Conservation (phyloP, 2,113 vertebrate species). For the Pedionomus torquatus region DNA sequence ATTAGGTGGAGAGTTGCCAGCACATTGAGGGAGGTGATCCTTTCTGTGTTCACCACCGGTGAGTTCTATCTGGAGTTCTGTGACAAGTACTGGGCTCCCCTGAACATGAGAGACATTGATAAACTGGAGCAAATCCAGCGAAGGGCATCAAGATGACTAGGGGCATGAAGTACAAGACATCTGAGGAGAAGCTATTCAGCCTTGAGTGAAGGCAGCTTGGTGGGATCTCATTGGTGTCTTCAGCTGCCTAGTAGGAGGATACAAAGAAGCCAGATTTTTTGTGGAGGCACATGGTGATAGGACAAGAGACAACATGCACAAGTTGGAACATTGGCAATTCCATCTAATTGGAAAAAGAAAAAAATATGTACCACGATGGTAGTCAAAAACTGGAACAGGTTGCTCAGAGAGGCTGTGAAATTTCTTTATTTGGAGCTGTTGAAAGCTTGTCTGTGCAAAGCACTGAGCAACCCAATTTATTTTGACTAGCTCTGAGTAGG, state of each 20-base stretch:
- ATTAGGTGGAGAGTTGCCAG: background rate
- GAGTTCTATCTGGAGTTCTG: rapidly evolving
- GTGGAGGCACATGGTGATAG: rapidly evolving
- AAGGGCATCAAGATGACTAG: background rate
- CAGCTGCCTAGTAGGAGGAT: background rate
- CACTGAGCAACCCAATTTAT: background rate
- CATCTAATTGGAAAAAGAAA: background rate
- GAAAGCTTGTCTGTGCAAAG: background rate
- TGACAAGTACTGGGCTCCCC: rapidly evolving
- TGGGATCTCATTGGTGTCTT: background rate
- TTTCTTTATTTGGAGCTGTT: background rate
- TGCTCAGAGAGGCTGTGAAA: background rate
- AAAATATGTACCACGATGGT: background rate
- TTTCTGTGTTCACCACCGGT: background rate
- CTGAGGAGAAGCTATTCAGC: background rate
- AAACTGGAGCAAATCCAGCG: background rate
- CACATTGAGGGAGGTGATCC: background rate
- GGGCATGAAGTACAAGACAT: rapidly evolving
- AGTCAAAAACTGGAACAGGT: background rate
- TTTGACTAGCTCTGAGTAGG: background rate
- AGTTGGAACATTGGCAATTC: background rate
- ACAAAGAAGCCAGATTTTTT: background rate
- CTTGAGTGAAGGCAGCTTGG: rapidly evolving
- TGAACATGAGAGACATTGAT: background rate
- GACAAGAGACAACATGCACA: background rate